Conservation (phyloP, 1,140 invertebrate genomes). For the Microplitis demolitor region DNA sequence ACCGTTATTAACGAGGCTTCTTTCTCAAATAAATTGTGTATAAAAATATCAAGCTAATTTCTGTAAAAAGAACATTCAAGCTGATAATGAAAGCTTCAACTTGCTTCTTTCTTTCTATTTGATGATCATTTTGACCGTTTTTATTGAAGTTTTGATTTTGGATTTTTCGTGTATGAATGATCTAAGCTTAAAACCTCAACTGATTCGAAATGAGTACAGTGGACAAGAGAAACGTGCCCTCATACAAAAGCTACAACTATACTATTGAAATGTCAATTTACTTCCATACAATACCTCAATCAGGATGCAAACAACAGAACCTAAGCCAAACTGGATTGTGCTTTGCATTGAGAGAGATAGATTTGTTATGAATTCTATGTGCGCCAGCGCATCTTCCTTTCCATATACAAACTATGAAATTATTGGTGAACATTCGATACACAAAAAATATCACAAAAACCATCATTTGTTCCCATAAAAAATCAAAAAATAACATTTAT, state of each 20-base stretch:
- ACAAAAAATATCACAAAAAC: background rate
- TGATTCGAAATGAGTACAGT: background rate
- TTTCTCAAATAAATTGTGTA: too few species aligned
- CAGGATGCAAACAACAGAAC: slow-evolving; percentile 51
- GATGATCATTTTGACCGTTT: too few species aligned
- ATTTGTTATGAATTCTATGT: slow-evolving; percentile 9
- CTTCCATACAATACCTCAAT: slow-evolving; percentile 54
- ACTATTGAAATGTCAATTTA: slow-evolving; percentile 53
- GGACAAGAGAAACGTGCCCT: background rate
- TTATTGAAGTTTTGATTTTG: background rate
- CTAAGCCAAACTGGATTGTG: slow-evolving; percentile 43
- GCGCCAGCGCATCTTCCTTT: background rate
- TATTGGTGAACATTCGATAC: background rate
- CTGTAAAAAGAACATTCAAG: too few species aligned
- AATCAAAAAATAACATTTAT: background rate
- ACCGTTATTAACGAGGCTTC: too few species aligned
- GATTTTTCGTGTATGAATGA: background rate
- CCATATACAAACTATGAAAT: background rate
- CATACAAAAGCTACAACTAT: slow-evolving; percentile 8
- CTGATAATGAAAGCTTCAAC: too few species aligned
- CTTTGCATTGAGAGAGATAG: slow-evolving; percentile 43
- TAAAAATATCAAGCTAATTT: too few species aligned
- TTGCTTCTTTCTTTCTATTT: too few species aligned
- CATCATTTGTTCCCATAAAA: background rate
- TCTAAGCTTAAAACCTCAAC: background rate